Conservation (phyloP, 2,797 vertebrate species). For the Tenualosa thibaudeaui region DNA sequence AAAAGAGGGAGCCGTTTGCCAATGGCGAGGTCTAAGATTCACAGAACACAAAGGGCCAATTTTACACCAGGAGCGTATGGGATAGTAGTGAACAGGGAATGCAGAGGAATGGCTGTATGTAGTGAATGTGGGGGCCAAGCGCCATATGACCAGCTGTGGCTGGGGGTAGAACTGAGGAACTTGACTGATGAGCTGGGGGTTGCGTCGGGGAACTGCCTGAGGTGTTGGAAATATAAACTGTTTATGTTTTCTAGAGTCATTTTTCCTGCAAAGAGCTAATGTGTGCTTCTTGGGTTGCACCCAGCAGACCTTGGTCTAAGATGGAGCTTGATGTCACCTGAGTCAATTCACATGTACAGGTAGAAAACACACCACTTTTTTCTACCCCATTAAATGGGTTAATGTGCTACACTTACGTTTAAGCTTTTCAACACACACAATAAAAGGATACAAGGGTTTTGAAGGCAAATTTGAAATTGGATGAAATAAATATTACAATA, state of each 20-base stretch:
- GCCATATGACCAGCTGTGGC: not conserved
- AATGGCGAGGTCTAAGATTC: conserved; percentile 38
- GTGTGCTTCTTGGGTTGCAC: not conserved
- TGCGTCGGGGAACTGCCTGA: not conserved
- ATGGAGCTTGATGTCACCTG: not conserved
- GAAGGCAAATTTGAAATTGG: too few relatives aligned
- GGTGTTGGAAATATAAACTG: conserved; percentile 15
- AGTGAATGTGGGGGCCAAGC: not conserved
- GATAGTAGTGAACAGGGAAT: not conserved
- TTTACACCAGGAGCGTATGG: conserved; percentile 23
- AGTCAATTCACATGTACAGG: not conserved
- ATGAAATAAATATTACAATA: too few relatives aligned
- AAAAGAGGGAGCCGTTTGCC: conserved; percentile 38
- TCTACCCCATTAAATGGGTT: not conserved
- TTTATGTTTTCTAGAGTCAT: conserved; percentile 18
- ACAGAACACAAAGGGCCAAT: conserved; percentile 33
- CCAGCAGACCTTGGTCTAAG: not conserved
- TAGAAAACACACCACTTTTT: not conserved
- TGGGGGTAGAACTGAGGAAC: not conserved
- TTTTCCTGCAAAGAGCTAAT: not conserved
- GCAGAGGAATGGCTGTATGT: not conserved
- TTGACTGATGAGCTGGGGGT: not conserved
- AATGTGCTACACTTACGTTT: too few relatives aligned
- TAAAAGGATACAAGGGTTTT: too few relatives aligned
- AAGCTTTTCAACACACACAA: not conserved